Evolutionary conservation across 2,797 vertebrate genomes (phyloP).

Genomic region (Avahi laniger): DNA sequence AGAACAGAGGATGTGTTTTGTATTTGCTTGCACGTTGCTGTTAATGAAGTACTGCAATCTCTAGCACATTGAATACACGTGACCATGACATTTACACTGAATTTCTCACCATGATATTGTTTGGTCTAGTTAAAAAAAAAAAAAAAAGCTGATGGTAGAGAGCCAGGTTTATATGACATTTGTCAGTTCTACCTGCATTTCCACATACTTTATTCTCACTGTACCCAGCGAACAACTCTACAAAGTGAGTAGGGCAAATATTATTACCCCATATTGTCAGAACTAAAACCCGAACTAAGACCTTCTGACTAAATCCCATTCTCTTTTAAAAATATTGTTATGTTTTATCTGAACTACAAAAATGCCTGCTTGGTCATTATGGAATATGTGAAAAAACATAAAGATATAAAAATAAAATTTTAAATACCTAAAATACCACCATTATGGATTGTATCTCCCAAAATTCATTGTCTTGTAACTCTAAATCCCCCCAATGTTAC

Average conservation of each 20-base stretch:
- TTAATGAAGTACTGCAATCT: neutral
- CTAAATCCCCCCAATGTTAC: neutral
- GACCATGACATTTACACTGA: neutral
- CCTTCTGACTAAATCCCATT: neutral
- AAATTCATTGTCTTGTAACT: neutral
- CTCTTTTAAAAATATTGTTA: neutral
- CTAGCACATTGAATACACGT: neutral
- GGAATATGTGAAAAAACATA: neutral
- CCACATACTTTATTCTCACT: neutral
- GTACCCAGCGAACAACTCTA: neutral
- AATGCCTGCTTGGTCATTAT: neutral
- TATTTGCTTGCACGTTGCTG: rapidly evolving
- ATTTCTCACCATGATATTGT: neutral
- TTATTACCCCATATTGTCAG: neutral
- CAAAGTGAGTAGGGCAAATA: neutral
- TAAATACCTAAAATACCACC: neutral
- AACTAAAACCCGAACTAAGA: neutral
- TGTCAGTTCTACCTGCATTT: neutral
- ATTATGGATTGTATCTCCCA: neutral
- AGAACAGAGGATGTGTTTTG: neutral
- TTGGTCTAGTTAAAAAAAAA: neutral
- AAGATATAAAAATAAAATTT: neutral
- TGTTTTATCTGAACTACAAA: neutral
- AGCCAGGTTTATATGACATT: neutral
- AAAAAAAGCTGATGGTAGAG: neutral